Conservation (phyloP, 2,113 vertebrate species). For the human (Homo sapiens) region DNA sequence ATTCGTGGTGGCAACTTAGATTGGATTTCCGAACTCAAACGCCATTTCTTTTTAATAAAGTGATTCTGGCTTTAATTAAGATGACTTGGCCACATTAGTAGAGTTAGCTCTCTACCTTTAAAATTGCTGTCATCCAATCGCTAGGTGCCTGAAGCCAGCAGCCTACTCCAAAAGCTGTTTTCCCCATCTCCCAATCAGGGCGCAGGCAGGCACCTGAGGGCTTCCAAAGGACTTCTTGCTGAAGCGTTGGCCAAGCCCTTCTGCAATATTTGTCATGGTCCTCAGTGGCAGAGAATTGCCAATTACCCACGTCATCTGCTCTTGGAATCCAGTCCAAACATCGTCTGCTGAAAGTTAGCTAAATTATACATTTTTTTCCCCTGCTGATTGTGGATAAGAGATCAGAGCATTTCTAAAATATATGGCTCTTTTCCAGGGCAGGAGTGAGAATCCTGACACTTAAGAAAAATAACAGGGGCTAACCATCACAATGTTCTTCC, state of each 20-base stretch:
- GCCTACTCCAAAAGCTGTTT: not conserved
- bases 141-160: not conserved
- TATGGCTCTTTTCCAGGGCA: not conserved
- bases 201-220: not conserved
- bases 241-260: not conserved
- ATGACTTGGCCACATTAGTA: not conserved
- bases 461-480: not conserved
- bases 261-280: not conserved
- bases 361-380: not conserved
- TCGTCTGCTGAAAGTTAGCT: conserved; percentile 31
- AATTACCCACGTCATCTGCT: not conserved
- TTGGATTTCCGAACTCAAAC: not conserved
- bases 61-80: conserved; percentile 37
- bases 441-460: conserved; percentile 17
- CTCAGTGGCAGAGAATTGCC: not conserved
- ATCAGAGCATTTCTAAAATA: conserved; percentile 56
- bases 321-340: conserved; percentile 19
- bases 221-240: not conserved
- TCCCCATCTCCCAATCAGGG: no score
- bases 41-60: conserved; percentile 44
- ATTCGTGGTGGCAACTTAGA: not conserved
- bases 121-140: not conserved
- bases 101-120: conserved; percentile 28
- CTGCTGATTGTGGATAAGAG: conserved; percentile 41
- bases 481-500: not conserved